A percentile compares a stretch with the other conserved stretches of the same genome.
phyloP scores from a whole-genome alignment of 2,888 invertebrate genomes.

The Conchocele bisecta region DNA sequence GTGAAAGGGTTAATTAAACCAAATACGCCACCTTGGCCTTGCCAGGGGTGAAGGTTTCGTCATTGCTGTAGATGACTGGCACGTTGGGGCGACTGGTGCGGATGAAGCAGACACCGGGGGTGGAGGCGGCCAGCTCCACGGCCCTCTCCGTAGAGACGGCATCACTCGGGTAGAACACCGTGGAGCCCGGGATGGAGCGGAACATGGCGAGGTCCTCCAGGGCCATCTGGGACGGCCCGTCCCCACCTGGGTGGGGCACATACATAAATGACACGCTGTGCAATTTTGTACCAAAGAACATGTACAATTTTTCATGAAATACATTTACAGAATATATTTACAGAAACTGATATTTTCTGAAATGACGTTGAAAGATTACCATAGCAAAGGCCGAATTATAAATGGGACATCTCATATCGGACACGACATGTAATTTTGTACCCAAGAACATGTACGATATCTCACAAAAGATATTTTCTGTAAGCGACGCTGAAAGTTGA shows the following conservation, averaged over 20 bases:
- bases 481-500: too few relatives aligned
- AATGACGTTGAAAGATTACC: too few relatives aligned
- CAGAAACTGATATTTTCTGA: too few relatives aligned
- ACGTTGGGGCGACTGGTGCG: conserved; percentile 97
- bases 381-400: too few relatives aligned
- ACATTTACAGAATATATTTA: too few relatives aligned
- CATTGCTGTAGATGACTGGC: conserved; percentile 91
- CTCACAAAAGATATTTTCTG: too few relatives aligned
- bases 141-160: conserved; percentile 97
- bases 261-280: too few relatives aligned
- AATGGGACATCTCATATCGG: too few relatives aligned
- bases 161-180: conserved; percentile 90
- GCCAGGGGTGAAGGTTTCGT: conserved; percentile 90
- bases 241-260: conserved; percentile 86
- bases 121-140: conserved; percentile 97
- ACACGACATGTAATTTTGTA: too few relatives aligned
- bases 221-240: conserved; percentile 99
- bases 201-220: conserved; percentile 99
- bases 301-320: too few relatives aligned
- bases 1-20: background rate
- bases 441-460: too few relatives aligned
- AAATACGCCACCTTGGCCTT: conserved; percentile 83
- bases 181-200: conserved; percentile 91
- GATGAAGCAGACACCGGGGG: conserved; percentile 96
- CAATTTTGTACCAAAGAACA: too few relatives aligned